phyloP scores from a whole-genome alignment of 1,140 invertebrate species.

The Drosophila sechellia region DNA sequence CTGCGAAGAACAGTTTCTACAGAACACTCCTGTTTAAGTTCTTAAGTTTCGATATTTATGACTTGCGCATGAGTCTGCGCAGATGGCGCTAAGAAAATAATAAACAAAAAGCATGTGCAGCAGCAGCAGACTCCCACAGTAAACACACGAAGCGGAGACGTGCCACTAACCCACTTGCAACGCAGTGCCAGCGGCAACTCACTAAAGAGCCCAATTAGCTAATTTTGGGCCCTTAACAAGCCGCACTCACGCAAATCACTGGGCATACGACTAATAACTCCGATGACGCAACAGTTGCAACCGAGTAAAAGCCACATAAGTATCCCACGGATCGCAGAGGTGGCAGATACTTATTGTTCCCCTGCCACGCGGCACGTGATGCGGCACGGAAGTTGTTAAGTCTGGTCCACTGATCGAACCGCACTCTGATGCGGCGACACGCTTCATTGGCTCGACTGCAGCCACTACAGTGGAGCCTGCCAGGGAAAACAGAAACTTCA shows the following conservation, averaged over 20 bases:
- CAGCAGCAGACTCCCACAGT: constrained; percentile 51
- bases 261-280: constrained; percentile 1
- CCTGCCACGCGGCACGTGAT: constrained; percentile 63
- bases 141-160: constrained; percentile 48
- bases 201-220: constrained; percentile 60
- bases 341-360: constrained; percentile 2
- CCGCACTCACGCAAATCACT: constrained; percentile 54
- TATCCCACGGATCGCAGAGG: constrained; percentile 31
- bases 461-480: constrained; percentile 27
- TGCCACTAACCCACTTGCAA: constrained; percentile 75
- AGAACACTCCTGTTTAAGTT: not conserved
- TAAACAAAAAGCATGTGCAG: constrained; percentile 46
- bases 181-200: constrained; percentile 13
- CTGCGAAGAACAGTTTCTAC: too few species aligned
- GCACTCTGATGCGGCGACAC: constrained; percentile 55
- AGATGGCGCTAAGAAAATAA: constrained; percentile 62
- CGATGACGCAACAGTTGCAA: constrained; percentile 60
- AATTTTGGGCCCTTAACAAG: constrained; percentile 58
- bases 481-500: not conserved
- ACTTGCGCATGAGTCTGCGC: constrained; percentile 39
- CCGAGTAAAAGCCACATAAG: constrained; percentile 35
- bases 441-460: constrained; percentile 68
- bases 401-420: constrained; percentile 71
- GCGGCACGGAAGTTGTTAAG: constrained; percentile 66
- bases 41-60: constrained; percentile 42